Evolutionary conservation across 2,888 invertebrate species (phyloP), one percentile per base, ranked within the genome.

Genomic region (Rugalucina vietnamica): DNA sequence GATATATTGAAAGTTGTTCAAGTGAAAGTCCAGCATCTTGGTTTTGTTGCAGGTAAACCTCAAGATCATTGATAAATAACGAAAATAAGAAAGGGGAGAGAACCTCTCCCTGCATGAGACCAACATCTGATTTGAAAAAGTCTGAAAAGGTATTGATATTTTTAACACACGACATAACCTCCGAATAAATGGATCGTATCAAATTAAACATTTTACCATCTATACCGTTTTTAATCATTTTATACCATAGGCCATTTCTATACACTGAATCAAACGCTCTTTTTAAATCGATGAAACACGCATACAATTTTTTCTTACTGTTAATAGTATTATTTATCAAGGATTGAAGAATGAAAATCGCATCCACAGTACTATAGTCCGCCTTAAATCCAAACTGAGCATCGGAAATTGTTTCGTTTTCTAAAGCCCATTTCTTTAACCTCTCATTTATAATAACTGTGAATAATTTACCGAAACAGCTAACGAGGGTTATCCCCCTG

Each of bases 231-330:
- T 79, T 76, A 27, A 84, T 69, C 21, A 85, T 14, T 75, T 88
- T 85, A n/a, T 36, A 50, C 81, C 82, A 87, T n/a, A 87, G 54
- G 36, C 65, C 82, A 24, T 75, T 27, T 71, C 87, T 72, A 77
- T 81, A 72, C 1, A 85, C 57, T 24, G 72, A 43, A 37, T 85
- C 87, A 76, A 82, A 83, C 21, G 75, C 79, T 73, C 74, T 74
- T 50, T 75, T 73, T 18, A 80, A 73, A 57, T 87, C 85, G 0
- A 87, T 60, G n/a, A 60, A 60, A 27, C 60, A 60, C 8, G 27
- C 27, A 27, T 65, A 65, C 21, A 65, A 34, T 18, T 34, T 65
- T 65, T 65, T 32, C 65, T 65, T 65, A 12, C 21, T 4, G 34
- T 18, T 65, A 12, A 65, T 34, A 10, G 5, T 18, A 21, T 34